A percentile compares a stretch with the other conserved stretches of the same genome.
These are phyloP conservation scores for Drosophila ficusphila DNA, from an alignment of 1,140 invertebrate species.

Conservation along the genomic window DNA sequence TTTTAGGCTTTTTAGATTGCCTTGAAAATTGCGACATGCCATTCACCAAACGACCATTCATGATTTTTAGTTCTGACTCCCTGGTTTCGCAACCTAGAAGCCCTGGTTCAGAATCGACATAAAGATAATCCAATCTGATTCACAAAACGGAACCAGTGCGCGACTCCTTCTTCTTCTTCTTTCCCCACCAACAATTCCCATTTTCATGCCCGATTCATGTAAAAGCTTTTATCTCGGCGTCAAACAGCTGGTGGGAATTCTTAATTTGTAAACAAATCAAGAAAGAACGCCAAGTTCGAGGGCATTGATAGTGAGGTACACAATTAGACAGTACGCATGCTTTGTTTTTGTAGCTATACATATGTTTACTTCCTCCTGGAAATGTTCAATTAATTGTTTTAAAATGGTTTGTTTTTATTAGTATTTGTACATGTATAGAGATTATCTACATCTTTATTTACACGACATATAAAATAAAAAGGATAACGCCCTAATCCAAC, in stretches of 20 bases:
- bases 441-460: slow-evolving; percentile 6
- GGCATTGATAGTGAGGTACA: not conserved
- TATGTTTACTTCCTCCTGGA: no score
- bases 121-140: slow-evolving; percentile 15
- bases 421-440: not conserved
- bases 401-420: not conserved
- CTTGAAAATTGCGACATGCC: not conserved
- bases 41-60: slow-evolving; percentile 5
- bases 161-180: slow-evolving; percentile 1
- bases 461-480: not conserved
- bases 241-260: slow-evolving; percentile 23
- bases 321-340: no score
- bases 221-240: slow-evolving; percentile 21
- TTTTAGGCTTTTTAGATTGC: not conserved
- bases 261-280: slow-evolving; percentile 32
- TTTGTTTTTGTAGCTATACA: no score
- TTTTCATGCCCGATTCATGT: slow-evolving; percentile 7
- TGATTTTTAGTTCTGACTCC: not conserved
- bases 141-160: slow-evolving; percentile 28
- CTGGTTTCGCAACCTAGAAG: slow-evolving; percentile 9
- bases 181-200: not conserved
- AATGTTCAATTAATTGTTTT: no score
- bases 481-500: not conserved
- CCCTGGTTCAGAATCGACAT: slow-evolving; percentile 28
- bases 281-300: not conserved